These are phyloP conservation scores for Clupea harengus DNA, from an alignment of 2,113 vertebrate species.

Conservation along the genomic window DNA sequence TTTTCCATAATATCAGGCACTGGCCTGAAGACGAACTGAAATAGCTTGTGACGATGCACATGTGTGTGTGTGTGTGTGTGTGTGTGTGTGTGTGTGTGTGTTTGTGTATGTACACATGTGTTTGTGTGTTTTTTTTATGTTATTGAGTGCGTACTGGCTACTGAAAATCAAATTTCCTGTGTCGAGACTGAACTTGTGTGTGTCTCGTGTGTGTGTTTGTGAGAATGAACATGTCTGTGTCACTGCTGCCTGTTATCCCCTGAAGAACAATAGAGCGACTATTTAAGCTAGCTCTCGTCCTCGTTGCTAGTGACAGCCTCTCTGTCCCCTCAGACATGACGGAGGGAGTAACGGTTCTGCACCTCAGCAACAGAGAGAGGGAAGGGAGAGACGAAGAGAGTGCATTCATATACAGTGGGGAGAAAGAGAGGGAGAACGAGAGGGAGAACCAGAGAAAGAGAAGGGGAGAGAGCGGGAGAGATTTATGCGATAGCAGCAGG, in stretches of 20 bases:
- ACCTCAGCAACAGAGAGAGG: neutral
- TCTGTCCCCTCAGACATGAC: neutral
- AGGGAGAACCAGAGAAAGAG: neutral
- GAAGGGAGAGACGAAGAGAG: conserved; percentile 16
- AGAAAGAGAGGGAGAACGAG: neutral
- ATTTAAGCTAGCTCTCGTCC: neutral
- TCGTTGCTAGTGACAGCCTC: conserved; percentile 16
- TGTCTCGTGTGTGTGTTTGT: neutral
- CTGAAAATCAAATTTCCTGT: conserved; percentile 47
- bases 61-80: conserved; percentile 26
- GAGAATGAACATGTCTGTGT: neutral
- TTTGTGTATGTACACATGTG: neutral
- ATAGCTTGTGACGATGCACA: conserved; percentile 28
- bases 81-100: conserved; percentile 13
- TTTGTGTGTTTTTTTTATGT: neutral
- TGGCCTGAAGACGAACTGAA: conserved; percentile 40
- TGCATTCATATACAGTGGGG: neutral
- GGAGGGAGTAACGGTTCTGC: neutral
- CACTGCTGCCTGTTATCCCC: neutral
- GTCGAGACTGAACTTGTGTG: conserved; percentile 31
- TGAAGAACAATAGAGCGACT: neutral
- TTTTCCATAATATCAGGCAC: conserved; percentile 49
- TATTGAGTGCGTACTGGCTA: neutral
- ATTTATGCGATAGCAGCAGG: conserved; percentile 45
- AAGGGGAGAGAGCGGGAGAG: neutral